Percentiles rank a stretch among this genome's conserved stretches.
phyloP scores from a whole-genome alignment of 2,797 vertebrate genomes.

The Furcifer pardalis region DNA sequence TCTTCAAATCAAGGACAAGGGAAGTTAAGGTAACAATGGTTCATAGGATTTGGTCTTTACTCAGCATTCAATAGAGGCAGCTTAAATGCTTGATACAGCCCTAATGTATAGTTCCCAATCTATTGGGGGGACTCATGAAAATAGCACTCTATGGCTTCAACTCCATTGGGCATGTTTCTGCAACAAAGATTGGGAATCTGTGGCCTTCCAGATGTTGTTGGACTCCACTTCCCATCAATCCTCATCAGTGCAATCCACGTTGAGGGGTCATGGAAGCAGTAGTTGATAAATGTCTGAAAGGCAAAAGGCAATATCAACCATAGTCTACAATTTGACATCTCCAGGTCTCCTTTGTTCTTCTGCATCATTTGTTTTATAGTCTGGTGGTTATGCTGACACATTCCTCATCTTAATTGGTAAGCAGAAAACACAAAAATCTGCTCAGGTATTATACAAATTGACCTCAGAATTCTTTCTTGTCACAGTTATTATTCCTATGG shows the following conservation, averaged over 20 bases:
- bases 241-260: too few species aligned
- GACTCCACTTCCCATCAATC: neutral
- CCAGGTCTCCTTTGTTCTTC: neutral
- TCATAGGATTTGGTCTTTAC: neutral
- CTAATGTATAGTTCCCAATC: neutral
- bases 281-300: neutral
- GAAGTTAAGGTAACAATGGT: neutral
- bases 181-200: neutral
- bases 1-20: neutral
- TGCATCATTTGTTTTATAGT: conserved; percentile 32
- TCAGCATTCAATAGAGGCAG: neutral
- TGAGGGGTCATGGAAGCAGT: neutral
- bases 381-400: conserved; percentile 14
- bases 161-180: conserved; percentile 1
- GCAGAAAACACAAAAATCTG: conserved; percentile 26
- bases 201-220: neutral
- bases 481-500: conserved; percentile 33
- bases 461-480: neutral
- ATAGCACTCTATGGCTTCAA: neutral
- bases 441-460: conserved; percentile 17
- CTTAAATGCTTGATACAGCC: neutral
- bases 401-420: conserved; percentile 20
- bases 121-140: too few species aligned
- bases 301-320: neutral
- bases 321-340: conserved; percentile 17